Base-by-base conservation (phyloP, 2,888 invertebrate genomes). In the Eumerus sabulonum region DNA sequence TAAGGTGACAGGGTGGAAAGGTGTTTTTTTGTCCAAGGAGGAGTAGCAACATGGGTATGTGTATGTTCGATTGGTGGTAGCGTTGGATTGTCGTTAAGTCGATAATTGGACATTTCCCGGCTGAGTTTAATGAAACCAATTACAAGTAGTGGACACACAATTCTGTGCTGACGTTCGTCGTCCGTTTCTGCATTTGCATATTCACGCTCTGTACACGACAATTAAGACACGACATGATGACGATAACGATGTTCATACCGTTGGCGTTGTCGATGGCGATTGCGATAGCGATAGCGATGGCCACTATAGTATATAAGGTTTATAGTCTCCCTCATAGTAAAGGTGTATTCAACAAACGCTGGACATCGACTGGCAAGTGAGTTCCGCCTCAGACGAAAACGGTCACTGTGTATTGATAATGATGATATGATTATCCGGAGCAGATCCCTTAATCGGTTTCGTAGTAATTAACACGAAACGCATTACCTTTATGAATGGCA, bases 121-220 rank as follows among this genome's bases (percentile, higher is more conserved):
- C 71, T 77, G 74, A 76, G 67, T 73, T 82, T 82, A 82, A 82
- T 82, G 81, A 81, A 83, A 81, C 72, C 82, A 82, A 81, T 83
- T 83, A 83, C 76, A 79, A 79, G 77, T 76, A 73, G 82, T 79
- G 79, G 79, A 79, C 79, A 74, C 79, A 74, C 68, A 68, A 79
- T 79, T 79, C 68, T 70, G 64, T 7, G 2, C 27, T 79, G 74
- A 74, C 56, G 53, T 72, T 68, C 68, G 38, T 36, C 56, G 56
- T 27, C 27, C 27, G 27, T 27, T 27, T 79, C 63, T 59, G 59
- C 72, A 79, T 79, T 79, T 79, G 73, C 77, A 79, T 73, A 59
- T 48, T 62, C 57, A 38, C 48, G 59, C 42, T 27, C 9, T 27
- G 11, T 45, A 44, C 60, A 47, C 45, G 44, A 63, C 73, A 59